Evolutionary conservation across 2,888 invertebrate genomes (phyloP), one percentile per base, ranked within the genome.

Genomic region (Didymodactylos carnosus): DNA sequence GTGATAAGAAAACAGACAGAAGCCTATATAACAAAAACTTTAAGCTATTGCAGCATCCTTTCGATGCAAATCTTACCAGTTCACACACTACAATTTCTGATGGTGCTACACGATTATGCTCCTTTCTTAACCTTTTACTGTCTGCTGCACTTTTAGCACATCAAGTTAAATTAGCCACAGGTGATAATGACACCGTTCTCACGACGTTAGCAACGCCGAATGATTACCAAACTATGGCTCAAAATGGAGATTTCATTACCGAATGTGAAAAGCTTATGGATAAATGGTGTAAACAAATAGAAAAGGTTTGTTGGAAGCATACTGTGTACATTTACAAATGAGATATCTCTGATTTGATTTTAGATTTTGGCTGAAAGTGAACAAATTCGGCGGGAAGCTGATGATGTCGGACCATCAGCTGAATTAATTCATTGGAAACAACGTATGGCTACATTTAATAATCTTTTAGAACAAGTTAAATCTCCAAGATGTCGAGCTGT

Each of bases 371-470:
- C 81, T 0, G 83, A 83, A 77, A 82, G 82, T 76, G 83, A 83
- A 77, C 83, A 83, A 79, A 83, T 83, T 79, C 79, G 83, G 70
- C 78, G 83, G 10, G 83, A 83, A 77, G 83, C 83, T 39, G 83
- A 83, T 76, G 82, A 83, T 77, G 82, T 83, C 72, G 83, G 83
- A 49, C 83, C 39, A 41, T 51, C 80, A 0, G 89, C 89, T 0
- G 92, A 92, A 84, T 84, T 92, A 53, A 88, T 88, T 53, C 89
- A 91, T 81, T 93, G 92, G 92, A 87, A 94, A 84, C 90, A 91
- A 79, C 86, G 94, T 41, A 91, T 92, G 49, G 92, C 94, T 0
- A 92, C 91, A 81, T 93, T 95, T 82, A 92, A 80, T 83, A 86
- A 82, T 85, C 77, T 83, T 35, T 77, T 83, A 72, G 83, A 83